A percentile compares a stretch with the other conserved stretches of the same genome.
Conservation (phyloP, 2,888 invertebrate genomes). For the Meta bourneti region DNA sequence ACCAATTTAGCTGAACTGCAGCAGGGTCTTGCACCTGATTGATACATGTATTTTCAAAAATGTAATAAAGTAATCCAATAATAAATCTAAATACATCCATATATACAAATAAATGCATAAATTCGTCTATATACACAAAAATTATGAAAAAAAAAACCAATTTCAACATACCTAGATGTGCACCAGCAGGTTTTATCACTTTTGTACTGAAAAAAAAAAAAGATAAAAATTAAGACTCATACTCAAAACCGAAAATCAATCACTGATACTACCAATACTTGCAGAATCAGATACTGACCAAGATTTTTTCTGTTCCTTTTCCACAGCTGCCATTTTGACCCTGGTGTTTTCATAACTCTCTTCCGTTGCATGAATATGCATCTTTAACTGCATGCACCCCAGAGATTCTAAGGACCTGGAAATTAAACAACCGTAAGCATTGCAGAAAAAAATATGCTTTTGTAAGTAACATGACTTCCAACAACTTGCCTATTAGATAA, state of each 20-base stretch:
- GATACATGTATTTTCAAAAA: too few species aligned
- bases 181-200: conserved; percentile 94
- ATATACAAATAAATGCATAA: too few species aligned
- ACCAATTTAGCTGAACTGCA: too few species aligned
- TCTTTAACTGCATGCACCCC: conserved; percentile 92
- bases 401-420: conserved; percentile 88
- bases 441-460: background rate
- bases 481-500: too few species aligned
- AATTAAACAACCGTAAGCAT: conserved; percentile 17
- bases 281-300: conserved; percentile 84
- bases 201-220: conserved; percentile 87
- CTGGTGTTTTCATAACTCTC: conserved; percentile 96
- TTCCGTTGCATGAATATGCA: conserved; percentile 96
- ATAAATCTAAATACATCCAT: too few species aligned
- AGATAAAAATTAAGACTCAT: conserved; percentile 7
- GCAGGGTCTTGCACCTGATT: too few species aligned
- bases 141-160: too few species aligned
- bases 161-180: conserved; percentile 85
- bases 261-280: background rate
- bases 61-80: too few species aligned
- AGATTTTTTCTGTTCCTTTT: conserved; percentile 95
- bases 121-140: too few species aligned
- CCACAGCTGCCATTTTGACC: conserved; percentile 91
- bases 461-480: background rate
- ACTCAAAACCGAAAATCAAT: background rate